Evolutionary conservation across 2,888 invertebrate species (phyloP).

Genomic region (Cryptophagus acutangulus): DNA sequence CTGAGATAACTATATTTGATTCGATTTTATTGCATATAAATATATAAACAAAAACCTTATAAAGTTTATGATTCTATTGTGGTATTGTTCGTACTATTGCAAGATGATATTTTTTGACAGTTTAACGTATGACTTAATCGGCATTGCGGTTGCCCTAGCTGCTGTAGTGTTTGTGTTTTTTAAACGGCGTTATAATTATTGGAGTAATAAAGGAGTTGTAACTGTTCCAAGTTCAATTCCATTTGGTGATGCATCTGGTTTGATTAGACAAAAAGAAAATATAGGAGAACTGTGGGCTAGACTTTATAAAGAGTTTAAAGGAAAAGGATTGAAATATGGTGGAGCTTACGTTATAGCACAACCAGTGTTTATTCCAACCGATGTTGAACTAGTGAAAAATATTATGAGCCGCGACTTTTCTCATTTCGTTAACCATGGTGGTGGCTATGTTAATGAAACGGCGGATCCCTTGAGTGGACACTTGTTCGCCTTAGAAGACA

Average conservation of each 20-base stretch:
- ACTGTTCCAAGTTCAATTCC: constrained; percentile 2
- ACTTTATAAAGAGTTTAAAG: constrained; percentile 18
- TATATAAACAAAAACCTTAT: no score
- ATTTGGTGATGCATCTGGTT: constrained; percentile 9
- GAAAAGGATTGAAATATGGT: constrained; percentile 22
- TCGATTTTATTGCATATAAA: no score
- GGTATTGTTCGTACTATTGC: no score
- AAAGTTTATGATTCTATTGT: no score
- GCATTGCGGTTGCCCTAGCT: no score
- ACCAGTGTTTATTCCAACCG: constrained; percentile 26
- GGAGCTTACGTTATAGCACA: constrained; percentile 43
- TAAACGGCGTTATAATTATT: constrained; percentile 16
- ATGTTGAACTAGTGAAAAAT: constrained; percentile 33
- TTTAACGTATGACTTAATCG: no score
- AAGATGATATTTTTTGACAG: no score
- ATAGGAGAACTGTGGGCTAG: constrained; percentile 1
- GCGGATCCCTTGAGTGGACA: constrained; percentile 55
- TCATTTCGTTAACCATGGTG: constrained; percentile 56
- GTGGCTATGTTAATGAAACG: constrained; percentile 53
- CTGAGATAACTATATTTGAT: no score
- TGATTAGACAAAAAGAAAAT: neutral
- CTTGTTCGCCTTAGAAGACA: constrained; percentile 52
- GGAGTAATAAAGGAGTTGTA: constrained; percentile 10
- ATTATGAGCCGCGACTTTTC: constrained; percentile 56
- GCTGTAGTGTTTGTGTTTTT: no score